phyloP scores from a whole-genome alignment of 2,113 vertebrate species.

The Hucho hucho region DNA sequence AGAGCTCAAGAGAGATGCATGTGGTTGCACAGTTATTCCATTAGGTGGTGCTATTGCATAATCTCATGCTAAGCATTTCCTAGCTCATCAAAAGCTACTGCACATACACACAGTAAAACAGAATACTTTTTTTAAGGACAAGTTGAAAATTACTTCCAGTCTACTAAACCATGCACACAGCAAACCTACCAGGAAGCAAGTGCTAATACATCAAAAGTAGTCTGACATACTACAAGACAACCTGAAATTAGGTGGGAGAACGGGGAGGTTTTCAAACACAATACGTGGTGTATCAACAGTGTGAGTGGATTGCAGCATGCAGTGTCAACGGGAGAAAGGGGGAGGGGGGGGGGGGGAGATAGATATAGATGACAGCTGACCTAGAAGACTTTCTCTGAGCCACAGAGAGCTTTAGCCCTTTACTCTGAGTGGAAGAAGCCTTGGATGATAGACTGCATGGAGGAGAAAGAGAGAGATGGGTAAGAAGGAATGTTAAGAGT shows the following conservation, averaged over 20 bases:
- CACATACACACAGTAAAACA: neutral
- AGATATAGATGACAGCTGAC: neutral
- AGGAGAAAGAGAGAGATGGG: neutral
- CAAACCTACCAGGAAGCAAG: neutral
- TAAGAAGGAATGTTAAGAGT: neutral
- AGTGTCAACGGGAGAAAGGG: slow-evolving; percentile 7
- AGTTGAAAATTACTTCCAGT: neutral
- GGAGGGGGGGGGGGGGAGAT: neutral
- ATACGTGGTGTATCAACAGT: neutral
- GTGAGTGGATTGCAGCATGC: neutral
- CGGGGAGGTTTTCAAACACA: no score
- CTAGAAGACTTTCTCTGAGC: slow-evolving; percentile 8
- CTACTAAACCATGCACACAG: neutral
- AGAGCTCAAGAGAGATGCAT: neutral
- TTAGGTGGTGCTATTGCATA: slow-evolving; percentile 27
- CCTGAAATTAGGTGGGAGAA: neutral
- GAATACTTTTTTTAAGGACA: neutral
- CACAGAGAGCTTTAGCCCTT: slow-evolving; percentile 7
- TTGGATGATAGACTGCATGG: slow-evolving; percentile 6
- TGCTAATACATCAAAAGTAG: neutral
- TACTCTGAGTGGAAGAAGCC: neutral
- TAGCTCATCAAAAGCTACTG: neutral
- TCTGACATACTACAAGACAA: neutral
- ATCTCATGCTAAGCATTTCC: neutral
- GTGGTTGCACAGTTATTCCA: slow-evolving; percentile 12